Conservation (phyloP, 2,888 invertebrate species). For the Seira ritae region DNA sequence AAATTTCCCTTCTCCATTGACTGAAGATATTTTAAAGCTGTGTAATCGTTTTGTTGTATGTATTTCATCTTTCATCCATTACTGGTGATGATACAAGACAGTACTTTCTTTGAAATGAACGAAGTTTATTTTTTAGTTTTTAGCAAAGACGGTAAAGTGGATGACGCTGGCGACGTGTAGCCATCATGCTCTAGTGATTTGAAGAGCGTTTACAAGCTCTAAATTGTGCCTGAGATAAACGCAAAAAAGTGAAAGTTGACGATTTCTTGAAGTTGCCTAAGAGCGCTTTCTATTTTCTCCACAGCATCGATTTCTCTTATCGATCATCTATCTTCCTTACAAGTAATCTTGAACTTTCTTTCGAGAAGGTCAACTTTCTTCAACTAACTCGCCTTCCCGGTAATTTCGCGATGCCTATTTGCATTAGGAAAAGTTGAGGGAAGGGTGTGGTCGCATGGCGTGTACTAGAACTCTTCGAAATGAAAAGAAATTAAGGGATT, state of each 20-base stretch:
- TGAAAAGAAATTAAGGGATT: conserved; percentile 35
- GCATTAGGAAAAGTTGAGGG: conserved; percentile 4
- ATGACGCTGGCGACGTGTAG: too few relatives aligned
- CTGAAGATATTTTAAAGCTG: neutral
- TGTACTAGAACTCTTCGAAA: neutral
- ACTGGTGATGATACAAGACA: too few relatives aligned
- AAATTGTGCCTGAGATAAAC: conserved; percentile 49
- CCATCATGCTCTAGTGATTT: too few relatives aligned
- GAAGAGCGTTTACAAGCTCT: conserved; percentile 29
- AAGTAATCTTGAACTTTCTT: neutral
- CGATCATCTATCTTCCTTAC: neutral
- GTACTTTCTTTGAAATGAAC: too few relatives aligned
- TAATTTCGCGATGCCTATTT: neutral
- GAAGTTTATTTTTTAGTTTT: too few relatives aligned
- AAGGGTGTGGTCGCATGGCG: conserved; percentile 5
- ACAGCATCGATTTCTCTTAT: neutral
- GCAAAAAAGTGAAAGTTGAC: conserved; percentile 31
- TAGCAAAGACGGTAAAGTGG: too few relatives aligned
- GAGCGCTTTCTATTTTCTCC: conserved; percentile 6
- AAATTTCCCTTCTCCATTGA: conserved; percentile 23
- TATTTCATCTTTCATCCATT: too few relatives aligned
- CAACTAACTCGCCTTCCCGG: neutral
- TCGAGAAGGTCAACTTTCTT: neutral
- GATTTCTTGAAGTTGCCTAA: neutral
- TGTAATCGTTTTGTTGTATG: neutral